phyloP scores from a whole-genome alignment of 2,113 vertebrate species.

The Triplophysa rosa region DNA sequence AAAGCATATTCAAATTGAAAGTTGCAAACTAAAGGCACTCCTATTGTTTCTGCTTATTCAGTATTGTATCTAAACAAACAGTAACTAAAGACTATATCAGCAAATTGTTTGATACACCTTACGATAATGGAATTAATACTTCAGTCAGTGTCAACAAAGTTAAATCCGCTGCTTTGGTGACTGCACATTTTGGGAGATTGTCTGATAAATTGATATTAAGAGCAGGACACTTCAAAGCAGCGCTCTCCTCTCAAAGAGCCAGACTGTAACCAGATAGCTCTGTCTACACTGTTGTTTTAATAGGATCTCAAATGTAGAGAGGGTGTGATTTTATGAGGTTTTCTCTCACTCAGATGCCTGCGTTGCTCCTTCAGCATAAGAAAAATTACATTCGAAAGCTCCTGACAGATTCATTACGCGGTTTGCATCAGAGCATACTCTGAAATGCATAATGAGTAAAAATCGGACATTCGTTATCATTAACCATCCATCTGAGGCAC shows the following conservation, averaged over 20 bases:
- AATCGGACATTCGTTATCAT: neutral
- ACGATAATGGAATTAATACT: neutral
- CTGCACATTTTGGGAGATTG: slow-evolving; percentile 12
- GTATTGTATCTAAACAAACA: neutral
- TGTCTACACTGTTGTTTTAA: slow-evolving; percentile 48
- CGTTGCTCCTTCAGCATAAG: neutral
- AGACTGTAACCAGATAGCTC: slow-evolving; percentile 57
- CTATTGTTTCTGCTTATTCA: too few species aligned
- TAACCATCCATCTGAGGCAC: neutral
- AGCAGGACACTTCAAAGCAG: slow-evolving; percentile 51
- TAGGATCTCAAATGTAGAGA: slow-evolving; percentile 34
- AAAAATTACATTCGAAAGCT: neutral
- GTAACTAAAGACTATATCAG: neutral
- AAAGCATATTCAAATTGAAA: too few species aligned
- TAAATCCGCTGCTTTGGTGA: neutral
- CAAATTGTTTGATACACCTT: neutral
- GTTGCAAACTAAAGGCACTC: too few species aligned
- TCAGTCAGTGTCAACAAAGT: slow-evolving; percentile 6
- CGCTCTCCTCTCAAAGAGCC: slow-evolving; percentile 30
- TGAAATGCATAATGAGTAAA: neutral
- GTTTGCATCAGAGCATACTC: slow-evolving; percentile 1
- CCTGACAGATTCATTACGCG: neutral
- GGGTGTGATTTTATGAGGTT: slow-evolving; percentile 50
- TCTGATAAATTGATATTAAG: slow-evolving; percentile 51
- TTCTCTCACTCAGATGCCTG: slow-evolving; percentile 56